Conservation (phyloP, 30 jellyfish, hydroid and myxozoan species). For the Aurelia sp. region DNA sequence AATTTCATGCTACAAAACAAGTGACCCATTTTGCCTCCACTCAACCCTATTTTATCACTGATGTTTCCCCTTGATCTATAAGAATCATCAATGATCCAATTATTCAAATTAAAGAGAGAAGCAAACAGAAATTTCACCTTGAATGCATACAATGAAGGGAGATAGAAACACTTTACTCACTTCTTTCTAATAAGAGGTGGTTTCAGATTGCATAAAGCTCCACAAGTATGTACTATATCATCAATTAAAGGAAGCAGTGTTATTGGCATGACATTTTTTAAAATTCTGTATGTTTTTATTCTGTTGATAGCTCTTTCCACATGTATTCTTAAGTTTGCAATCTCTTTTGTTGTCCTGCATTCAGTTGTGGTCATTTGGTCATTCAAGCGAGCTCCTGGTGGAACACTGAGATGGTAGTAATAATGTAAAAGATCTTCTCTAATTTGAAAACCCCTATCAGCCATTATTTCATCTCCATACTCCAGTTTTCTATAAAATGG, state of each 20-base stretch:
- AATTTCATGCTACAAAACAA: too few relatives aligned
- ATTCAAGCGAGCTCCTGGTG: slow-evolving; percentile 54
- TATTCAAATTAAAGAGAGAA: too few relatives aligned
- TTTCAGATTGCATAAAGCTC: slow-evolving; percentile 55
- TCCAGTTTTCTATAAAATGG: slow-evolving; percentile 40
- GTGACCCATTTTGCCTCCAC: too few relatives aligned
- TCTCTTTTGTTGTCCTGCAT: slow-evolving; percentile 21
- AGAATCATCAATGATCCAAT: not conserved
- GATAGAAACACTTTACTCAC: not conserved
- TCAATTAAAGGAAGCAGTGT: slow-evolving; percentile 71
- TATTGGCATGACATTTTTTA: slow-evolving; percentile 40
- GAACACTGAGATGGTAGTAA: slow-evolving; percentile 44
- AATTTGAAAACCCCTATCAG: slow-evolving; percentile 54
- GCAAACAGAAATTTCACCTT: too few relatives aligned
- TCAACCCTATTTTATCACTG: not conserved
- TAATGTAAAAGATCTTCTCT: slow-evolving; percentile 28
- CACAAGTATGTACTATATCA: slow-evolving; percentile 47
- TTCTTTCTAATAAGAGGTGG: slow-evolving; percentile 30
- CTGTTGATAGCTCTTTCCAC: slow-evolving; percentile 70
- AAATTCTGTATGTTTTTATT: slow-evolving; percentile 27
- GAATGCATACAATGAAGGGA: not conserved
- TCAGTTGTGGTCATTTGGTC: slow-evolving; percentile 49
- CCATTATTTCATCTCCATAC: slow-evolving; percentile 58
- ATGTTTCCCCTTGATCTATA: not conserved
- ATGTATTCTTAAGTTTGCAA: slow-evolving; percentile 46